Evolutionary conservation across 1,140 invertebrate species (phyloP).

Genomic region (Zaprionus davidi): DNA sequence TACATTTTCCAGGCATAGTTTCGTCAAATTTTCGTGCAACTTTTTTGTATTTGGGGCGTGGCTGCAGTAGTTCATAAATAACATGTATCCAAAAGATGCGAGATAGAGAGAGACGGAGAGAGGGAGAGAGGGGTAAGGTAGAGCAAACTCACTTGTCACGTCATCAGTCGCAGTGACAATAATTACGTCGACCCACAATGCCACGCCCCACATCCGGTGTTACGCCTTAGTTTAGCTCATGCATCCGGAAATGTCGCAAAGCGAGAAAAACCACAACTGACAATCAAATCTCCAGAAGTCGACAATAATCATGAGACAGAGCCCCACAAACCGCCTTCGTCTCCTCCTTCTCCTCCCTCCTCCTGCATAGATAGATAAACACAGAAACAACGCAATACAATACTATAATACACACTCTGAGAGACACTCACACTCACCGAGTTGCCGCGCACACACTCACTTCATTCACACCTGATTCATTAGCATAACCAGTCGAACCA

Average conservation of each 20-base stretch:
- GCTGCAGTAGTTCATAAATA: constrained; percentile 36
- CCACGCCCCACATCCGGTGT: constrained; percentile 32
- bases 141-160: constrained; percentile 27
- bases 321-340: background rate
- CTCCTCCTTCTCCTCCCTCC: background rate
- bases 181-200: constrained; percentile 15
- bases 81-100: constrained; percentile 52
- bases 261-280: background rate
- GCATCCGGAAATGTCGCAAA: constrained; percentile 17
- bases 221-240: constrained; percentile 23
- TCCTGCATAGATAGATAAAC: background rate
- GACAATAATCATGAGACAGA: background rate
- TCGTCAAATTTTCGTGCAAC: background rate
- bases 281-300: constrained; percentile 7
- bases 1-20: constrained; percentile 12
- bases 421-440: background rate
- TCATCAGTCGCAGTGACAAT: constrained; percentile 13
- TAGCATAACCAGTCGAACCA: constrained; percentile 72
- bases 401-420: background rate
- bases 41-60: background rate
- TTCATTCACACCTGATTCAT: constrained; percentile 61
- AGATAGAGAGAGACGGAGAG: background rate
- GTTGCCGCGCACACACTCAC: background rate
- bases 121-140: background rate
- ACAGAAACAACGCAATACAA: constrained; percentile 4